A percentile compares a stretch with the other conserved stretches of the same genome.
Conservation (phyloP, 2,113 vertebrate genomes). For the Okapia johnstoni region DNA sequence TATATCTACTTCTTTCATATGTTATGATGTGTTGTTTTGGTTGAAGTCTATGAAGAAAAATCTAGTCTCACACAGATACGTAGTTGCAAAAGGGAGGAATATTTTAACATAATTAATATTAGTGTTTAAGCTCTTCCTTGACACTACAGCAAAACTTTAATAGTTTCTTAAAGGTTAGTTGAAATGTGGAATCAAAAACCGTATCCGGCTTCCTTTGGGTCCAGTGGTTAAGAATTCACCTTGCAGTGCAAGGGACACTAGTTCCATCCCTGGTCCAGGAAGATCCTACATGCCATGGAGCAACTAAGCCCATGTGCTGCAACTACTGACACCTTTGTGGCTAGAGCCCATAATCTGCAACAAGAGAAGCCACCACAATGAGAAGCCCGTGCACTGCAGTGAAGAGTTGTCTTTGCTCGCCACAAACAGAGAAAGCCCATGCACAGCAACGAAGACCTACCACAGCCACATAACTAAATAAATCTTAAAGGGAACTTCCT, state of each 20-base stretch:
- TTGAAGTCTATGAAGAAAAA: neutral
- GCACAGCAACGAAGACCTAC: neutral
- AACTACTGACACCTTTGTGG: no score
- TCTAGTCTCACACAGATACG: neutral
- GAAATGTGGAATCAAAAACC: neutral
- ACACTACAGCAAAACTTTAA: neutral
- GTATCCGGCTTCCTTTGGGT: neutral
- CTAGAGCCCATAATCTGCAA: no score
- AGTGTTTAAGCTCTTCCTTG: neutral
- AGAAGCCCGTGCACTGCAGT: no score
- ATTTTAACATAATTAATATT: neutral
- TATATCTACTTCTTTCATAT: neutral
- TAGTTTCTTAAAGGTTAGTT: neutral
- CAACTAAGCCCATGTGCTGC: neutral
- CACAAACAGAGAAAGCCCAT: neutral
- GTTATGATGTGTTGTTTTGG: neutral
- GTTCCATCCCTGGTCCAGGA: neutral
- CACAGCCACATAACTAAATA: neutral
- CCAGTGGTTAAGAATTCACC: neutral
- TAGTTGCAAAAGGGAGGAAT: neutral
- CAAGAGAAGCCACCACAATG: no score
- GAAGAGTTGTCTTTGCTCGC: neutral
- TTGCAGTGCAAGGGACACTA: neutral
- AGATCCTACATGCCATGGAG: neutral
- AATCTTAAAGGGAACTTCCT: neutral